Evolutionary conservation across 2,113 vertebrate species (phyloP).

Genomic region (Malurus alboscapulatus): DNA sequence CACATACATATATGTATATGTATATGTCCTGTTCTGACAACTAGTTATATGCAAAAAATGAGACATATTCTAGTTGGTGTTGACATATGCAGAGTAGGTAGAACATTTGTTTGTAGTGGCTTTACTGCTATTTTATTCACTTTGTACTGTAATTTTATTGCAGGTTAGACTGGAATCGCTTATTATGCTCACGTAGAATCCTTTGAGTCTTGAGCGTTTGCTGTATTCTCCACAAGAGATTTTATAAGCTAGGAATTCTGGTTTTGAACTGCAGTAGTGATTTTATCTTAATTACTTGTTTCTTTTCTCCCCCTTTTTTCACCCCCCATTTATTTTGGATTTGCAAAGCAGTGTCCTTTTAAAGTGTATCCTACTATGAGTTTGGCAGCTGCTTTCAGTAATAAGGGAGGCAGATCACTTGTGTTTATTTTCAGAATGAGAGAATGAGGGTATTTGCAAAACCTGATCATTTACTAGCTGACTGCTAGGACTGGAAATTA

Average conservation of each 20-base stretch:
- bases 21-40: neutral
- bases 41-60: neutral
- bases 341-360: neutral
- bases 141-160: neutral
- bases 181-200: neutral
- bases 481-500: neutral
- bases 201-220: neutral
- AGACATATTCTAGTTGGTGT: neutral
- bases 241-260: neutral
- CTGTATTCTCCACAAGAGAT: neutral
- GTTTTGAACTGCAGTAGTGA: neutral
- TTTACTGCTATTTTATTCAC: neutral
- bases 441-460: neutral
- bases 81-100: neutral
- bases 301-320: fast-evolving
- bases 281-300: neutral
- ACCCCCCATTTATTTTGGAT: neutral
- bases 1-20: neutral
- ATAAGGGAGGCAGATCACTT: neutral
- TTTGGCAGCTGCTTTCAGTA: neutral
- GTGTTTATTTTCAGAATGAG: neutral
- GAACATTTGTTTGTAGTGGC: neutral
- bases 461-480: neutral
- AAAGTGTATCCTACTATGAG: neutral
- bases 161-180: fast-evolving